These are phyloP conservation scores for Callosobruchus maculatus DNA, from an alignment of 2,888 invertebrate species.

Conservation along the genomic window DNA sequence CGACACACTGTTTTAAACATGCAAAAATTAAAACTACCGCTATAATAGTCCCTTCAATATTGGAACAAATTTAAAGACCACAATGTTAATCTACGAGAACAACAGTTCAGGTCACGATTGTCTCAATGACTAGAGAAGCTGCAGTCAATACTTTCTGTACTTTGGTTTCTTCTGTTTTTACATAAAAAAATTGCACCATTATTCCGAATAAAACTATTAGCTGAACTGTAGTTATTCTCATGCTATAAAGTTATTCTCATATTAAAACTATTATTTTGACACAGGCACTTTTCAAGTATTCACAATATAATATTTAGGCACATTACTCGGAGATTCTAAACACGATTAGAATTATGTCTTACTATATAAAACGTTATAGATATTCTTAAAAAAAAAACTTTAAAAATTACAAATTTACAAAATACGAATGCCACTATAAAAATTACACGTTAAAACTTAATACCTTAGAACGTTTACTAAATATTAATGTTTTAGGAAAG, in stretches of 20 bases:
- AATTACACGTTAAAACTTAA: not conserved
- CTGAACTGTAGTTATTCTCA: not conserved
- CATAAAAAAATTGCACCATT: not conserved
- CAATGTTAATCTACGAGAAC: not conserved
- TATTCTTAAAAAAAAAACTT: not conserved
- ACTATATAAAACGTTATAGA: not conserved
- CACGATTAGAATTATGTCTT: not conserved
- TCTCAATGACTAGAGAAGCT: not conserved
- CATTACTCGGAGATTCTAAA: not conserved
- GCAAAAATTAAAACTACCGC: not conserved
- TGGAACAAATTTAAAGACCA: no score
- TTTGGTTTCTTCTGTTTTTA: not conserved
- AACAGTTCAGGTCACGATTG: not conserved
- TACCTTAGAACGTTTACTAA: not conserved
- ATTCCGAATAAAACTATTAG: not conserved
- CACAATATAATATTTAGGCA: not conserved
- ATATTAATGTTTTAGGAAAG: not conserved
- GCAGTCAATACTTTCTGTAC: not conserved
- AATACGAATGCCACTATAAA: not conserved
- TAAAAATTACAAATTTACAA: not conserved
- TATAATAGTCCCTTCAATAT: no score
- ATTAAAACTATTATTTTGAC: not conserved
- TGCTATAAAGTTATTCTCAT: no score
- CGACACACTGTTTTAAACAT: no score
- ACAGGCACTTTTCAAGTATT: not conserved